These are phyloP conservation scores for Camptogramma bilineatum DNA, from an alignment of 2,888 invertebrate genomes.

Conservation along the genomic window DNA sequence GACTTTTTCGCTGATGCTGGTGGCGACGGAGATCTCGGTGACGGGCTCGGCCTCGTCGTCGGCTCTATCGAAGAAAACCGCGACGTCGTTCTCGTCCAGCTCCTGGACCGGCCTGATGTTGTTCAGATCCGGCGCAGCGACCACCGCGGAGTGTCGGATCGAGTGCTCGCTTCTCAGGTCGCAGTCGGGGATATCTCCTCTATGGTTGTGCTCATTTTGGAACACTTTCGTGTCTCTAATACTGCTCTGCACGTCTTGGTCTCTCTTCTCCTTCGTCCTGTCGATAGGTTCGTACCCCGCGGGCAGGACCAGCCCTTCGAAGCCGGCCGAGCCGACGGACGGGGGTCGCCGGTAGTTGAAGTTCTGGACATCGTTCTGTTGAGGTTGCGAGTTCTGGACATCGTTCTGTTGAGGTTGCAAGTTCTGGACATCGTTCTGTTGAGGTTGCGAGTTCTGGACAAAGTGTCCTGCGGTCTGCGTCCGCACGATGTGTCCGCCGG, in stretches of 20 bases:
- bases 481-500: conserved; percentile 25
- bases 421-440: conserved; percentile 17
- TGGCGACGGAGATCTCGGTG: conserved; percentile 79
- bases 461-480: conserved; percentile 27
- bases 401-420: conserved; percentile 34
- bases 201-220: conserved; percentile 56
- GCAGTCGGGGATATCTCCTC: conserved; percentile 68
- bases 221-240: conserved; percentile 51
- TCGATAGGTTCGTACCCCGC: conserved; percentile 77
- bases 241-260: conserved; percentile 64
- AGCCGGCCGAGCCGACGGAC: conserved; percentile 46
- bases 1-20: conserved; percentile 74
- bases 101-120: conserved; percentile 66
- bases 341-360: conserved; percentile 41
- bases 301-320: conserved; percentile 70
- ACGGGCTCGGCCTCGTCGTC: conserved; percentile 60
- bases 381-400: conserved; percentile 14
- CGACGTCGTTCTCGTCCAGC: conserved; percentile 85
- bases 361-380: conserved; percentile 23
- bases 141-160: conserved; percentile 70
- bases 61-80: conserved; percentile 79
- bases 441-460: conserved; percentile 14
- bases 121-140: conserved; percentile 66
- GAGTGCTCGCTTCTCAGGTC: conserved; percentile 78
- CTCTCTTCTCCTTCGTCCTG: conserved; percentile 59